phyloP scores from a whole-genome alignment of 2,113 vertebrate species.

The Leptocoma aspasia region DNA sequence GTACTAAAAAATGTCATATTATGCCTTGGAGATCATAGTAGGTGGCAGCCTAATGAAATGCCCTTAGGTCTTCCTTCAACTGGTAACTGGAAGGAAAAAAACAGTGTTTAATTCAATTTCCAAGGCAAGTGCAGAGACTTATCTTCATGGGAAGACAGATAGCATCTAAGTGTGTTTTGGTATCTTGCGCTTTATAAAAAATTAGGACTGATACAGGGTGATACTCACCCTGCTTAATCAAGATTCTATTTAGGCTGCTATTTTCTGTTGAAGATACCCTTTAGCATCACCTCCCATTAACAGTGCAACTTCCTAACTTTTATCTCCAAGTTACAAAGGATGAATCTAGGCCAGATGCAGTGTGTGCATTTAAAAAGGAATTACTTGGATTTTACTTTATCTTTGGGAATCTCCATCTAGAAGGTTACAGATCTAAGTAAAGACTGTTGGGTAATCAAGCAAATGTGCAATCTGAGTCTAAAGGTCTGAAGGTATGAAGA shows the following conservation, averaged over 20 bases:
- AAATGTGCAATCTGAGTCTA: neutral
- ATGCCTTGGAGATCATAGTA: neutral
- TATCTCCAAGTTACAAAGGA: neutral
- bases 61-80: neutral
- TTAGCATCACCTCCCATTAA: neutral
- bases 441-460: neutral
- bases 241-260: neutral
- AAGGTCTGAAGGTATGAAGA: neutral
- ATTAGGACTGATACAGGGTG: neutral
- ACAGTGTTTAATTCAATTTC: neutral
- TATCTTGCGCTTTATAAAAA: neutral
- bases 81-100: fast-evolving
- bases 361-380: neutral
- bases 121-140: neutral
- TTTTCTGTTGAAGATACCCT: neutral
- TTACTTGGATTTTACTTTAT: neutral
- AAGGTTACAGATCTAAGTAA: neutral
- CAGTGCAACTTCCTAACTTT: neutral
- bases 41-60: neutral
- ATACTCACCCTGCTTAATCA: neutral
- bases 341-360: neutral
- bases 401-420: neutral
- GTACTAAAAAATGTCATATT: neutral
- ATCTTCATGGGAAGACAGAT: neutral
- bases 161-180: neutral